Evolutionary conservation across 2,113 vertebrate species (phyloP), one percentile per base, ranked within the genome.

Genomic region (Jacana jacana): DNA sequence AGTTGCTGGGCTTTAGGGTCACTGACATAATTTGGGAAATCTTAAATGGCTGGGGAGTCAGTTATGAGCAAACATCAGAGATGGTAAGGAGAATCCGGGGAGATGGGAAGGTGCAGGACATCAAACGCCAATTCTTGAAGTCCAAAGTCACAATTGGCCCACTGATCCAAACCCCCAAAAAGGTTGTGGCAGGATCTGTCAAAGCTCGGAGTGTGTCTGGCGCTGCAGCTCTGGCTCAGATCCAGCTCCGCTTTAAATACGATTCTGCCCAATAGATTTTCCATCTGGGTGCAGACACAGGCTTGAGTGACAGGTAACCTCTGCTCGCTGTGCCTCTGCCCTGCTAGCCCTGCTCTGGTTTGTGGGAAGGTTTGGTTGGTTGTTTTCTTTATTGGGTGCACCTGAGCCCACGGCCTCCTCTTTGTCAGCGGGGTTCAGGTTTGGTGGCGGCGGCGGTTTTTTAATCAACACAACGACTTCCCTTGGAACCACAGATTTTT

Each of bases 401-500:
- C 35, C 51, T 73, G 57, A 86, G 60, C 42, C 48, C 30, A 14
- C 2, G 14, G n/a, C 33, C 30, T 40, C 30, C 39, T 16, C 46
- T n/a, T 81, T 54, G 77, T 69, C 44, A 91, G 28, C 70, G 78
- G 61, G 13, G 64, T 81, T 88, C 65, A 51, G 37, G 57, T 60
- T 57, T 52, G 35, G 65, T 88, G 22, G 7, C 78, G 20, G 8
- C 49, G 20, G 8, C 44, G 2, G 4, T 7, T 82, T 93, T 83
- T 83, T 72, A 68, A 81, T 65, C 55, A 84, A 78, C 49, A 40
- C 52, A 73, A 89, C 52, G 6, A 61, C 42, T 79, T 89, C 37
- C 68, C 83, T 92, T 52, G 46, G 57, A 96, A 96, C 28, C 52
- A 81, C 39, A 46, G 60, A 76, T 89, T 94, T 89, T 96, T 95